These are phyloP conservation scores for Cinclus cinclus DNA, from an alignment of 2,113 vertebrate species.

Conservation along the genomic window DNA sequence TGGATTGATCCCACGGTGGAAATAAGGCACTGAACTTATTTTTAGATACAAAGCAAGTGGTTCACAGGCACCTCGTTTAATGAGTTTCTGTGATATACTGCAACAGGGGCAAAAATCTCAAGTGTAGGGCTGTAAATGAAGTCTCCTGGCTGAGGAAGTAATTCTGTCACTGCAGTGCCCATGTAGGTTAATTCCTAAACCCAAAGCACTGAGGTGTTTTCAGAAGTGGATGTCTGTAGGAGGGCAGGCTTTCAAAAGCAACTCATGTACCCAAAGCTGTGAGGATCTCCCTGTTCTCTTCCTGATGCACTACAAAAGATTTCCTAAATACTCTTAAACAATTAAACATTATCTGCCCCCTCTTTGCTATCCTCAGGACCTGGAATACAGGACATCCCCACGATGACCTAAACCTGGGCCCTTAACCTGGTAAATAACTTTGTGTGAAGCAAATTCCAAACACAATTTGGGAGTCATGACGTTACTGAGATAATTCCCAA, in stretches of 20 bases:
- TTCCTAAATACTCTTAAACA: neutral
- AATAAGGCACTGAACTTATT: neutral
- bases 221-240: neutral
- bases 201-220: neutral
- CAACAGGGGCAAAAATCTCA: neutral
- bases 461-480: neutral
- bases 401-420: neutral
- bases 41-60: neutral
- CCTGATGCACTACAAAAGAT: neutral
- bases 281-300: neutral
- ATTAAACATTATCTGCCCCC: neutral
- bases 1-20: neutral
- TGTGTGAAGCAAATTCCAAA: neutral
- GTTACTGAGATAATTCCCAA: neutral
- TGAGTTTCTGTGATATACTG: neutral
- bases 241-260: neutral
- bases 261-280: neutral
- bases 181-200: constrained; percentile 23
- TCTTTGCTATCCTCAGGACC: neutral
- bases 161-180: neutral
- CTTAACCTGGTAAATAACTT: neutral
- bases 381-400: neutral
- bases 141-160: neutral
- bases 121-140: neutral
- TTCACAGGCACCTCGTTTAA: neutral